Conservation (phyloP, 1,140 invertebrate species). For the Pseudomyrmex gracilis region DNA sequence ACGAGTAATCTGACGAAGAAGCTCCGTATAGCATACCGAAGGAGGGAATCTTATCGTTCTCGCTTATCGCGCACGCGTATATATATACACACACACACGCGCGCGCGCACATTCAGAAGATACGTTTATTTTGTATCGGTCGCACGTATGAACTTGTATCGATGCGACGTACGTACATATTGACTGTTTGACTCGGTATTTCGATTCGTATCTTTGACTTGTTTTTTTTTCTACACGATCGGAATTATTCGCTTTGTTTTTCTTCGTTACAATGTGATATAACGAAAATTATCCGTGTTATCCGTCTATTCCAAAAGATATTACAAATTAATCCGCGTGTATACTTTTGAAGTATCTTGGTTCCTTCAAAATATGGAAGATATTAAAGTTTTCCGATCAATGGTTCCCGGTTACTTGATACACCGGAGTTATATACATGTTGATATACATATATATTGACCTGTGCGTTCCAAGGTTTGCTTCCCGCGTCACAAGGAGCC, state of each 20-base stretch:
- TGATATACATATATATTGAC: background rate
- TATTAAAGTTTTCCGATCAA: too few species aligned
- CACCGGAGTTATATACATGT: background rate
- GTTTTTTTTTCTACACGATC: background rate
- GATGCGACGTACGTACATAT: background rate
- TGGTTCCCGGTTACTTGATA: background rate
- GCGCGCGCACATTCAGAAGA: background rate
- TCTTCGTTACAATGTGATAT: background rate
- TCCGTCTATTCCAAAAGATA: background rate
- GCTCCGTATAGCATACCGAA: background rate
- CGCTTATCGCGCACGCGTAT: conserved; percentile 20
- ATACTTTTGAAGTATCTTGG: too few species aligned
- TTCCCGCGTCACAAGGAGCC: too few species aligned
- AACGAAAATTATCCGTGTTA: background rate
- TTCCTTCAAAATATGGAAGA: conserved; percentile 12
- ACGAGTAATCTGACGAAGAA: conserved; percentile 25
- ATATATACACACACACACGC: background rate
- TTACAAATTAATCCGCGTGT: background rate
- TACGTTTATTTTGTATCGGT: conserved; percentile 21
- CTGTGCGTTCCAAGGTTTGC: conserved; percentile 10
- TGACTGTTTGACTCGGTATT: conserved; percentile 23
- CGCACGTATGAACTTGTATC: background rate
- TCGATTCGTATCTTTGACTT: background rate
- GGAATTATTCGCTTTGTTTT: background rate
- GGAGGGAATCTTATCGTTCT: background rate